Evolutionary conservation across 2,113 vertebrate genomes (phyloP).

Genomic region (Eudyptes chrysolophus): DNA sequence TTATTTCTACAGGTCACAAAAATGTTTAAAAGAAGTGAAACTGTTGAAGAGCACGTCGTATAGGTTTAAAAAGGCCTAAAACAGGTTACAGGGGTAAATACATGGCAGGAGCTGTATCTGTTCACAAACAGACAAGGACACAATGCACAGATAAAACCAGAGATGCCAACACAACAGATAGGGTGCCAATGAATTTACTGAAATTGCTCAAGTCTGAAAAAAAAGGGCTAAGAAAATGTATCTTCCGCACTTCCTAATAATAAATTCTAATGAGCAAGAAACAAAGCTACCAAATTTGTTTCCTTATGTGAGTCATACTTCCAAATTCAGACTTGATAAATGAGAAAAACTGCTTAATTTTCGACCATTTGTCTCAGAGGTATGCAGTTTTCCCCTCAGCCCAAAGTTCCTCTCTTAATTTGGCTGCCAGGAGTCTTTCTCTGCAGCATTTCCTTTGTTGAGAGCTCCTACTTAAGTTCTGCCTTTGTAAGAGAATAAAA

Average conservation of each 20-base stretch:
- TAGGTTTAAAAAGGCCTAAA: background rate
- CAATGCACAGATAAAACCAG: background rate
- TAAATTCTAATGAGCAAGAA: background rate
- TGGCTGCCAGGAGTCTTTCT: background rate
- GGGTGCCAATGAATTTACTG: background rate
- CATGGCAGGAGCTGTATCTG: background rate
- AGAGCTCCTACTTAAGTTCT: background rate
- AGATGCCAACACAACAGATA: background rate
- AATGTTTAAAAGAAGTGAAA: background rate
- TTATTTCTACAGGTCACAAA: background rate
- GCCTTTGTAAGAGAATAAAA: background rate
- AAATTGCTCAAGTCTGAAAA: background rate
- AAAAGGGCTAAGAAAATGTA: background rate
- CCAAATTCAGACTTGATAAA: background rate
- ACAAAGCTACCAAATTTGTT: background rate
- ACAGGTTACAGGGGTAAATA: background rate
- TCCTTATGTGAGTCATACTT: background rate
- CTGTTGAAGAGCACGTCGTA: accelerated
- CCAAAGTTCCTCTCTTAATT: background rate
- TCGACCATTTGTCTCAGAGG: background rate
- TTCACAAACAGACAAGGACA: background rate
- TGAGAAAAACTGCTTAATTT: background rate
- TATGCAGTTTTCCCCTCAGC: background rate
- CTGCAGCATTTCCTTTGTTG: background rate
- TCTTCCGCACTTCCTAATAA: background rate